Evolutionary conservation across 2,888 invertebrate species (phyloP).

Genomic region (Cantharis nigra): DNA sequence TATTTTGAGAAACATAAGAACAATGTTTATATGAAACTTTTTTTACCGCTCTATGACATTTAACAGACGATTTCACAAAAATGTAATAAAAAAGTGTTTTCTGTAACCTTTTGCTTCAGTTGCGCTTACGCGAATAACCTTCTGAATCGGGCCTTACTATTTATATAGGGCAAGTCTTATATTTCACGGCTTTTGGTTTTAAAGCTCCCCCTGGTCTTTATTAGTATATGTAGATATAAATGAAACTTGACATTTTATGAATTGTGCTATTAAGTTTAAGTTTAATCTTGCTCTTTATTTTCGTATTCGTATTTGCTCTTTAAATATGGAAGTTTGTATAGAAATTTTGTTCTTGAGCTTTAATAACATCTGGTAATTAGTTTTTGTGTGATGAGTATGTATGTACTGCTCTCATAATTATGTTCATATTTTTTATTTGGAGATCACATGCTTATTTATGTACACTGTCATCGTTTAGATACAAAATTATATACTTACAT

Average conservation of each 20-base stretch:
- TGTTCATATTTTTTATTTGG: not conserved
- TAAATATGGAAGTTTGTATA: not conserved
- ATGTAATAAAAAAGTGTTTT: conserved; percentile 1
- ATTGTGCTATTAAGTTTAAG: not conserved
- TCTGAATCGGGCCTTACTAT: conserved; percentile 5
- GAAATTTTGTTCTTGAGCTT: not conserved
- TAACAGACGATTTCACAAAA: not conserved
- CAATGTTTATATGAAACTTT: not conserved
- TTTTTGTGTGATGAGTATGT: not conserved
- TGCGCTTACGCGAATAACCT: conserved; percentile 6
- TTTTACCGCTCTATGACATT: not conserved
- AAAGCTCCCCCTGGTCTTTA: conserved; percentile 21
- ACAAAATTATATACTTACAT: not conserved
- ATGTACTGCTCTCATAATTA: not conserved
- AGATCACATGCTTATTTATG: not conserved
- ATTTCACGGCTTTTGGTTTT: conserved; percentile 13
- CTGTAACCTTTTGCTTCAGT: not conserved
- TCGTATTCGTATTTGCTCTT: not conserved
- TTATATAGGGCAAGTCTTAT: conserved; percentile 10
- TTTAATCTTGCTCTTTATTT: not conserved
- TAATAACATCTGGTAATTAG: not conserved
- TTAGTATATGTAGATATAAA: conserved; percentile 12
- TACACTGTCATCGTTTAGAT: not conserved
- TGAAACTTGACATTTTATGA: conserved; percentile 10
- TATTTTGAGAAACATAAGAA: not conserved